Base-by-base conservation (phyloP, 1,140 invertebrate species). In the Caenorhabditis inopinata region DNA sequence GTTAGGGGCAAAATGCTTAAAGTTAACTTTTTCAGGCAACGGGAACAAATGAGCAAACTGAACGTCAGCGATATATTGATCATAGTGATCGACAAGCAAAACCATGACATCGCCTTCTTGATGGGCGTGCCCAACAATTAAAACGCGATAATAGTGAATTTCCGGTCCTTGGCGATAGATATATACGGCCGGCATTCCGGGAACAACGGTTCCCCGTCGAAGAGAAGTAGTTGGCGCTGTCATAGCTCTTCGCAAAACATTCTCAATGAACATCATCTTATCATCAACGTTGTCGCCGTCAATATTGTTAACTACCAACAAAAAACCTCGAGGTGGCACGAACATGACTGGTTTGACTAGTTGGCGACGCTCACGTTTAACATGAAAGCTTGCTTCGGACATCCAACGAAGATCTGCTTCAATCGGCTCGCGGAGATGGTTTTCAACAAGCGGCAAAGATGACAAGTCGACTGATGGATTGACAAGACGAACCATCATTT, bases 371-470 rank as follows among this genome's bases (percentile, higher is more conserved):
- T 16, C n/a, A 7, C 18, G 14, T 12, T 68, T 68, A 6, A 68
- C n/a, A 21, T 35, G 32, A 18, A 7, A 16, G 32, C 9, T 68
- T 11, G 11, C n/a, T 21, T 38, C 32, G 0, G 58, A 18, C 58
- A 68, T 68, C 58, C 58, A 68, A 68, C 58, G 58, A 14, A 68
- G n/a, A 68, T 68, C 58, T 1, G 58, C 29, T 38, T 68, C 58
- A 18, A 68, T 18, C 2, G 58, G 58, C 4, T 21, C 32, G 2
- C 58, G 58, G 7, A 68, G 32, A 38, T 21, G 7, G 29, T 38
- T 29, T 9, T 21, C 25, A 16, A 7, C 2, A 18, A 1, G 2
- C 38, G 6, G 12, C n/a, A 68, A 29, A 21, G 58, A 38, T 3
- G 32, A 3, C 3, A 32, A 7, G n/a, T 68, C 58, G 9, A 68